Evolutionary conservation across 2,113 vertebrate species (phyloP).

Genomic region (Strix aluco): DNA sequence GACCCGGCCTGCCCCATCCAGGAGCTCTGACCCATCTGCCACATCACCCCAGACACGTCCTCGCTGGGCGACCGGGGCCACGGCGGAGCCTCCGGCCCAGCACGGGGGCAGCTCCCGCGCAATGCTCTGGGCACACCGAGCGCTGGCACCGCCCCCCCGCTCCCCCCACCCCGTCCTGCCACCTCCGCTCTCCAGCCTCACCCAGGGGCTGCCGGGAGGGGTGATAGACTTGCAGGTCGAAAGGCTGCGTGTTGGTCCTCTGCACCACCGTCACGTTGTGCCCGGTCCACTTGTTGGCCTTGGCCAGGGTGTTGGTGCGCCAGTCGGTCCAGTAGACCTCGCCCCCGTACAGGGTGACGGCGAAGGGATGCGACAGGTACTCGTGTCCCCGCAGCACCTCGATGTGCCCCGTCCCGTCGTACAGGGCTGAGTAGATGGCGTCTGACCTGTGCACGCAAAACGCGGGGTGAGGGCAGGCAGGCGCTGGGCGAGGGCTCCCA

Average conservation of each 20-base stretch:
- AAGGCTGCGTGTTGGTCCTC: conserved; percentile 96
- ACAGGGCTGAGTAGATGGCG: conserved; percentile 94
- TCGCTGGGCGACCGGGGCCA: not conserved
- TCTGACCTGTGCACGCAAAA: conserved; percentile 82
- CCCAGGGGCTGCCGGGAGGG: conserved; percentile 94
- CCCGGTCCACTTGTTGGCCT: conserved; percentile 98
- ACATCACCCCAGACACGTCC: not conserved
- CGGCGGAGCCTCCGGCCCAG: not conserved
- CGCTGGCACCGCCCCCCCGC: accelerated
- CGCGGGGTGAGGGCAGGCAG: not conserved
- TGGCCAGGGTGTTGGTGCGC: conserved; percentile 95
- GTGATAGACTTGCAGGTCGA: conserved; percentile 97
- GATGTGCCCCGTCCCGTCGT: conserved; percentile 94
- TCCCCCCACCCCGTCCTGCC: accelerated
- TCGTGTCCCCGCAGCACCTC: conserved; percentile 95
- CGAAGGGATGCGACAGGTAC: conserved; percentile 94
- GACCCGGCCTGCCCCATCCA: not conserved
- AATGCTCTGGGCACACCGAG: accelerated
- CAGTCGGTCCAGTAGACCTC: conserved; percentile 99
- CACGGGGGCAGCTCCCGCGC: accelerated
- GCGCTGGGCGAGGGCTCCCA: accelerated
- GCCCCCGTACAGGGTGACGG: conserved; percentile 94
- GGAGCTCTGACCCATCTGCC: not conserved
- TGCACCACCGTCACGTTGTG: conserved; percentile 96
- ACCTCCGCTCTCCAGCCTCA: conserved; percentile 35